Percentiles rank a stretch among this genome's conserved stretches.
Evolutionary conservation across 2,888 invertebrate species (phyloP).

Genomic region (Cotesia congregata): DNA sequence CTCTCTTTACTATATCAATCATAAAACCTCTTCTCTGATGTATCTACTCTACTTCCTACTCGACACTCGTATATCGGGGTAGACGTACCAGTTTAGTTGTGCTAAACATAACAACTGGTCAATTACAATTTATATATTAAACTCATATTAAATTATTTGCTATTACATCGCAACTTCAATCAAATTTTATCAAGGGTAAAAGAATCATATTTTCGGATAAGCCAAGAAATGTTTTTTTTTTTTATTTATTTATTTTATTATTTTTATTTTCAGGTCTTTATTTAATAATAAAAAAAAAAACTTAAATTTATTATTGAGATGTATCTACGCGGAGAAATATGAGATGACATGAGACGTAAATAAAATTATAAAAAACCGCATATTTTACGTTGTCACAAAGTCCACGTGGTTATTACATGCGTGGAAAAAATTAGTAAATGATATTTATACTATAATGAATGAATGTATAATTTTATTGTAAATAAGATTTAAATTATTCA

Average conservation of each 20-base stretch:
- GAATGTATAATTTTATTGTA: neutral
- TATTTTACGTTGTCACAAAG: neutral
- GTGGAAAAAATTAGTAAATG: neutral
- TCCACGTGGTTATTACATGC: neutral
- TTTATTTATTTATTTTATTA: neutral
- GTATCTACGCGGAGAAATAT: neutral
- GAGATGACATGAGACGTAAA: neutral
- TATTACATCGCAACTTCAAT: neutral
- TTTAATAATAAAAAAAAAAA: neutral
- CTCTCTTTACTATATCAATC: conserved; percentile 4
- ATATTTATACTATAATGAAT: neutral
- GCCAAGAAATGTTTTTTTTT: neutral
- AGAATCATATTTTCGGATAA: neutral
- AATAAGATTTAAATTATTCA: neutral
- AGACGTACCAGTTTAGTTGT: conserved; percentile 22
- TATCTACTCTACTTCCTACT: conserved; percentile 24
- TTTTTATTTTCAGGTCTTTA: neutral
- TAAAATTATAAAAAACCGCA: neutral
- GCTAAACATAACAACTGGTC: neutral
- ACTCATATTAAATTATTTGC: neutral
- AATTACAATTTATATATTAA: neutral
- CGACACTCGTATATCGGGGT: conserved; percentile 16
- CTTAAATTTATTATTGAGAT: neutral
- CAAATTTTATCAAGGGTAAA: conserved; percentile 10
- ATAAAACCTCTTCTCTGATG: conserved; percentile 22